phyloP scores from a whole-genome alignment of 2,113 vertebrate species.

The Seriola aureovittata region DNA sequence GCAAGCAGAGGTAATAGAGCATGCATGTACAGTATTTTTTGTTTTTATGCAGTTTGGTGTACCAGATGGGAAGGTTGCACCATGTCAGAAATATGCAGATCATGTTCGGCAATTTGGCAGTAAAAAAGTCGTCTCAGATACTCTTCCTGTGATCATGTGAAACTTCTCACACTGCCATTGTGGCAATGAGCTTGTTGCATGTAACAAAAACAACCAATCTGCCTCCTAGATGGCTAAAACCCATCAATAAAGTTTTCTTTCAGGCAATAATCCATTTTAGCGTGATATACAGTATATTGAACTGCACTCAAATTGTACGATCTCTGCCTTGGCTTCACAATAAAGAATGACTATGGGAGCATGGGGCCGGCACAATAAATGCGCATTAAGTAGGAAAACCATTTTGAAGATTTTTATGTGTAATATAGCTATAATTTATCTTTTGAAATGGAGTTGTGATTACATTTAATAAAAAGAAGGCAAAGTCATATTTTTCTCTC shows the following conservation, averaged over 20 bases:
- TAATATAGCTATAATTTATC: not conserved
- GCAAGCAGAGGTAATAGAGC: not conserved
- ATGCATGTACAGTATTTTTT: conserved; percentile 3
- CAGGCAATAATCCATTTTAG: not conserved
- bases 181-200: conserved; percentile 34
- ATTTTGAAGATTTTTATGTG: not conserved
- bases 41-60: conserved; percentile 10
- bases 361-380: not conserved
- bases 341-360: not conserved
- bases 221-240: conserved; percentile 1
- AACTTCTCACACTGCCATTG: conserved; percentile 24
- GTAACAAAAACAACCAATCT: conserved; percentile 41
- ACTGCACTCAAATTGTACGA: not conserved
- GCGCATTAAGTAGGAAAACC: not conserved
- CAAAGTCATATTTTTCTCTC: conserved; percentile 1
- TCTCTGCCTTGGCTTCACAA: not conserved
- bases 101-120: conserved; percentile 19
- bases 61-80: conserved; percentile 48
- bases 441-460: not conserved
- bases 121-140: conserved; percentile 35
- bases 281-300: conserved; percentile 2
- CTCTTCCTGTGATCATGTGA: conserved; percentile 47
- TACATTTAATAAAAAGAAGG: not conserved
- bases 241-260: not conserved
- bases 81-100: conserved; percentile 39